Base-by-base conservation (phyloP, 37 sponge, comb jelly and placozoan genomes). In the Cladorhizidae sp. region DNA sequence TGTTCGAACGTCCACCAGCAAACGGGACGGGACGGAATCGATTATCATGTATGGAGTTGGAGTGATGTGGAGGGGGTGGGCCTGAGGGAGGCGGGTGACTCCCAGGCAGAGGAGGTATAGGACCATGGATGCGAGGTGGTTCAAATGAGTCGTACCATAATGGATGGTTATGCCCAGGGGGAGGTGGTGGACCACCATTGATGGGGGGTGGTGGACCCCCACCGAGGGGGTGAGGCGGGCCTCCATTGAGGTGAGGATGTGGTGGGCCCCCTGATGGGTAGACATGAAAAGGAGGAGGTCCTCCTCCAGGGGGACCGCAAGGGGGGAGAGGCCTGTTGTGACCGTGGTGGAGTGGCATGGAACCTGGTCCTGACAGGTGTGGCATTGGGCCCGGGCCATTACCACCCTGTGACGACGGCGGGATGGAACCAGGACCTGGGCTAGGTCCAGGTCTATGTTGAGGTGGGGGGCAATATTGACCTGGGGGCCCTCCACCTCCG, bases 11-110 rank as follows among this genome's bases (percentile, higher is more conserved):
- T 45, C 49, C 9, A 5, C 67, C 67, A 59, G 58, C 36, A 39
- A 81, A 81, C 0, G 57, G 82, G n/a, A 81, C 82, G 1, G 82
- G 82, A 23, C 73, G 62, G 22, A 81, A 81, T 1, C 59, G 39
- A 28, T 57, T 80, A 1, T 81, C 82, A 32, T 72, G 73, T 69
- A 80, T 56, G 22, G 80, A 57, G 26, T 80, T 56, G 22, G 80
- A 57, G n/a, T 80, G 80, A 38, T 40, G 68, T 1, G 64, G 63
- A 3, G 50, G 50, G 31, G 68, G 14, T 31, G 68, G 68, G 35
- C 35, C 39, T 31, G 20, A 17, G 35, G 72, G 72, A 37, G 77
- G 77, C 39, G 62, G 77, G 9, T 37, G 51, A 9, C 45, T 67
- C 49, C 36, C 57, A 28, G 57, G 37, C 1, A 31, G 57, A 55